Conservation (phyloP, 2,797 vertebrate genomes). For the Catharus ustulatus region DNA sequence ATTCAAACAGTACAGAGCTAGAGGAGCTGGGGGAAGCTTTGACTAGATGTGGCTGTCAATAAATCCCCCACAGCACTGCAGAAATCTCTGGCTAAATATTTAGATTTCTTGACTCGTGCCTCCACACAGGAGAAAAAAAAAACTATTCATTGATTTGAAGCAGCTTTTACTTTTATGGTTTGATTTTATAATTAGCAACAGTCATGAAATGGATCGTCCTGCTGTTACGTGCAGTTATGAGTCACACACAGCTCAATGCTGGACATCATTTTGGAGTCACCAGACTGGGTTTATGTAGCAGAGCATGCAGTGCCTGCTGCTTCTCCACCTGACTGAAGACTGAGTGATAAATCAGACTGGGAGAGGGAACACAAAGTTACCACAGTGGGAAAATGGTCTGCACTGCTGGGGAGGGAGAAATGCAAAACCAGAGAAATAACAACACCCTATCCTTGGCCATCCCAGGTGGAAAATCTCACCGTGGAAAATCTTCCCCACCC, state of each 20-base stretch:
- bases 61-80: not conserved
- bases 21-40: not conserved
- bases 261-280: rapidly evolving
- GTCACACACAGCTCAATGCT: not conserved
- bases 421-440: not conserved
- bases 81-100: not conserved
- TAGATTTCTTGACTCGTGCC: not conserved
- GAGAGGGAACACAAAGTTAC: not conserved
- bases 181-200: not conserved
- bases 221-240: not conserved
- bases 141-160: not conserved
- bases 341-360: not conserved
- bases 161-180: not conserved
- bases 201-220: not conserved
- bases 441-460: rapidly evolving
- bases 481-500: not conserved
- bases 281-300: not conserved
- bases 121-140: not conserved
- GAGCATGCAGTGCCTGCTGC: not conserved
- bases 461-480: not conserved
- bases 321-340: not conserved
- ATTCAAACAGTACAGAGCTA: not conserved
- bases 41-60: not conserved
- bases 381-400: not conserved
- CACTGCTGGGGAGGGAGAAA: not conserved